Evolutionary conservation across 2,797 vertebrate species (phyloP).

Genomic region (Nannoperca australis): DNA sequence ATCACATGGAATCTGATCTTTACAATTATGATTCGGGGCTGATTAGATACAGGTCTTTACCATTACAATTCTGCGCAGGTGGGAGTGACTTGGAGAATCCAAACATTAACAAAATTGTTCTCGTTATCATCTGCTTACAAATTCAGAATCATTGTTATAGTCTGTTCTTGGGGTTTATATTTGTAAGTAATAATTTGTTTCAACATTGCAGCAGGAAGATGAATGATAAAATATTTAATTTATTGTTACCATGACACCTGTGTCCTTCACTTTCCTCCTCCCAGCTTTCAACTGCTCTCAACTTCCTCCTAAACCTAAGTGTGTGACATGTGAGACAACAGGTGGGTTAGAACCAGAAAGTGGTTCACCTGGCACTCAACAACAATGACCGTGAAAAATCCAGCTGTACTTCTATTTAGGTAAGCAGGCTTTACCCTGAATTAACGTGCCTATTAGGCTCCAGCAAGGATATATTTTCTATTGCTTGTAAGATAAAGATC

Average conservation of each 20-base stretch:
- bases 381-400: conserved; percentile 20
- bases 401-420: conserved; percentile 14
- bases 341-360: conserved; percentile 15
- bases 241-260: not conserved
- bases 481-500: conserved; percentile 3
- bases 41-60: too few species aligned
- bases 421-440: not conserved
- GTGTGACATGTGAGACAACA: conserved; percentile 8
- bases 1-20: too few species aligned
- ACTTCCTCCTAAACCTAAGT: not conserved
- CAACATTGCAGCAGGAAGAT: not conserved
- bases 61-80: too few species aligned
- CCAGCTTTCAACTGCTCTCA: not conserved
- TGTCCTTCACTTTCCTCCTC: conserved; percentile 5
- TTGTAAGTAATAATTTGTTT: not conserved
- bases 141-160: not conserved
- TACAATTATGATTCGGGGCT: too few species aligned
- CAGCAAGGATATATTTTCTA: conserved; percentile 11
- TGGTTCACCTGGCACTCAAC: conserved; percentile 15
- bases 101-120: too few species aligned
- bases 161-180: not conserved
- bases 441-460: conserved; percentile 7
- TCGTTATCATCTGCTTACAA: too few species aligned
- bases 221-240: not conserved
- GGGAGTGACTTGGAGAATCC: too few species aligned